Base-by-base conservation (phyloP, 2,888 invertebrate genomes). In the Hydrotaea cyrtoneurina region DNA sequence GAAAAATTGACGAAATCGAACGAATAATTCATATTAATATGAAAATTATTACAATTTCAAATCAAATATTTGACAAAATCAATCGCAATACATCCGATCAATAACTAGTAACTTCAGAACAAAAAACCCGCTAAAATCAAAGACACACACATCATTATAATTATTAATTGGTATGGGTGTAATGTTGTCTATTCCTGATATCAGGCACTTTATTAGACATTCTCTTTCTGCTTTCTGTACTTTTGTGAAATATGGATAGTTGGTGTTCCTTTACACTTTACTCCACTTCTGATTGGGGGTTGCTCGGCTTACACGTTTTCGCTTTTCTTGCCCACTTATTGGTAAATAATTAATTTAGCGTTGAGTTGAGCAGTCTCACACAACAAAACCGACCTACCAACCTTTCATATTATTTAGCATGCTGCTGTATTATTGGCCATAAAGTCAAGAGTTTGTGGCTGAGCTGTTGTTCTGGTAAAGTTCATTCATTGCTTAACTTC, bases 131-230 rank as follows among this genome's bases (percentile, higher is more conserved):
- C 92, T 92, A 75, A 46, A 82, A 73, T 17, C 17, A n/a, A n/a
- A 50, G 15, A 50, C 10, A 39, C 39, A 39, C 11, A 11, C 39
- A 11, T n/a, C 4, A 39, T 39, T 39, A 50, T n/a, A 50, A n/a
- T 7, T n/a, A 15, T n/a, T 50, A 1, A n/a, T n/a, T 39, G 11
- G 50, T 11, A 50, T 53, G 11, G 39, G 1, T 8, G 11, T 11
- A 72, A 81, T n/a, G n/a, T n/a, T n/a, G n/a, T n/a, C n/a, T n/a
- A n/a, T 80, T 46, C 46, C 91, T 83, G 23, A 93, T 87, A 91
- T 93, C 93, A 26, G 93, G 92, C 46, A 91, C 90, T 84, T 92
- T 90, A 87, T 91, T 91, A 53, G 90, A 89, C 93, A 92, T 92
- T 43, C 31, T 31, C n/a, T n/a, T n/a, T n/a, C n/a, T n/a, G n/a